Evolutionary conservation across 1,140 invertebrate genomes (phyloP).

Genomic region (Drosophila bipectinata): DNA sequence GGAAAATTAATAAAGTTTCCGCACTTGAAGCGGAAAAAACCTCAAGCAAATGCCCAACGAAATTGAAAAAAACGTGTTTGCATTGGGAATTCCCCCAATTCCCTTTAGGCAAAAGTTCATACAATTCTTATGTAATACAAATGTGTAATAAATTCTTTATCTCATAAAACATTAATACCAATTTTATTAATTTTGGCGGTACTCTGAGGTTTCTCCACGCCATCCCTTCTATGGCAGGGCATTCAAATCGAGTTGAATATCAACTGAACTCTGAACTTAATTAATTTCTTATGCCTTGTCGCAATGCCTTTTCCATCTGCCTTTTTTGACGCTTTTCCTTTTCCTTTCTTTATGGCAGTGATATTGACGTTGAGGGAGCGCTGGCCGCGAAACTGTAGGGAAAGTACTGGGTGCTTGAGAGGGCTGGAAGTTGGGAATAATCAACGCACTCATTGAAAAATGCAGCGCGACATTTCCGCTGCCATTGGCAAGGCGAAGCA

Average conservation of each 20-base stretch:
- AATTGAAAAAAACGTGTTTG: not conserved
- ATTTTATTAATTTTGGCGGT: not conserved
- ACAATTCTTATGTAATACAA: too few species aligned
- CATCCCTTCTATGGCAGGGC: not conserved
- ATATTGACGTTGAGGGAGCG: slow-evolving; percentile 36
- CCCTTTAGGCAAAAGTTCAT: too few species aligned
- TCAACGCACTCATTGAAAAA: slow-evolving; percentile 76
- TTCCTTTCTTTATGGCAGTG: slow-evolving; percentile 21
- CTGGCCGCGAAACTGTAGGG: slow-evolving; percentile 2
- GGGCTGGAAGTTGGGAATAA: slow-evolving; percentile 52
- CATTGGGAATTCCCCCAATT: not conserved
- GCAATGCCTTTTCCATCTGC: slow-evolving; percentile 19
- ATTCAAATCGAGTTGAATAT: not conserved
- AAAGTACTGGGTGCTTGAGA: not conserved
- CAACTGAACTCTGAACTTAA: slow-evolving; percentile 46
- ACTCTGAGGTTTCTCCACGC: not conserved
- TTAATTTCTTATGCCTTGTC: slow-evolving; percentile 60
- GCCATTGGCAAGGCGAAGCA: slow-evolving; percentile 33
- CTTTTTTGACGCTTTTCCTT: slow-evolving; percentile 8
- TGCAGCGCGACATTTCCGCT: slow-evolving; percentile 74
- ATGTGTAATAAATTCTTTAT: too few species aligned
- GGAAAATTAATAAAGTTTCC: slow-evolving; percentile 50
- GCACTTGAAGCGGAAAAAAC: not conserved
- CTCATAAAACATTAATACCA: too few species aligned
- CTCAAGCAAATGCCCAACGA: slow-evolving; percentile 6